A percentile compares a stretch with the other conserved stretches of the same genome.
These are phyloP conservation scores for Barbus barbus DNA, from an alignment of 2,113 vertebrate genomes.

Conservation along the genomic window DNA sequence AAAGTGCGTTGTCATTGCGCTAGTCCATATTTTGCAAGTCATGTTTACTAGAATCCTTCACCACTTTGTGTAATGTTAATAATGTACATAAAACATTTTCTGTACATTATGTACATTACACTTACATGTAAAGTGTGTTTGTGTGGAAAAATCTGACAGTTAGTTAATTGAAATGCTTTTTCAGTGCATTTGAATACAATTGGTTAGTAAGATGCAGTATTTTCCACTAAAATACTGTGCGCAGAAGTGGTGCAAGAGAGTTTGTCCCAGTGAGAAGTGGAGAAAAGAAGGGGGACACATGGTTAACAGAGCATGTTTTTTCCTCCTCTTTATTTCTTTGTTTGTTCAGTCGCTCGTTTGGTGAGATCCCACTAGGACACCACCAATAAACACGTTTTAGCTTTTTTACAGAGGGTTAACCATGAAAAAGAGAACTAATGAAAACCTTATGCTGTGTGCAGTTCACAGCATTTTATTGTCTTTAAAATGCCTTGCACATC, in stretches of 20 bases:
- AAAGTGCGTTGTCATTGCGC: background rate
- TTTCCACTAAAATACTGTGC: background rate
- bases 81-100: background rate
- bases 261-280: background rate
- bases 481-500: constrained; percentile 17
- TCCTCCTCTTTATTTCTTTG: background rate
- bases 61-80: background rate
- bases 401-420: constrained; percentile 21
- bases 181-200: background rate
- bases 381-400: background rate
- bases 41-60: background rate
- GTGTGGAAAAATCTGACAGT: background rate
- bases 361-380: background rate
- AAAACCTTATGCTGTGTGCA: constrained; percentile 18
- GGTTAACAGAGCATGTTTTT: background rate
- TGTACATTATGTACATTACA: background rate
- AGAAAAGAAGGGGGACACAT: background rate
- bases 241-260: background rate
- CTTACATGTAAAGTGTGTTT: background rate
- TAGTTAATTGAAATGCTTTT: background rate
- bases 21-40: background rate
- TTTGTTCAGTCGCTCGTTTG: background rate
- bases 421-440: constrained; percentile 15
- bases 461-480: constrained; percentile 5
- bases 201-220: background rate